These are phyloP conservation scores for Stenolophus ochropezus DNA, from an alignment of 2,888 invertebrate genomes.

Conservation along the genomic window DNA sequence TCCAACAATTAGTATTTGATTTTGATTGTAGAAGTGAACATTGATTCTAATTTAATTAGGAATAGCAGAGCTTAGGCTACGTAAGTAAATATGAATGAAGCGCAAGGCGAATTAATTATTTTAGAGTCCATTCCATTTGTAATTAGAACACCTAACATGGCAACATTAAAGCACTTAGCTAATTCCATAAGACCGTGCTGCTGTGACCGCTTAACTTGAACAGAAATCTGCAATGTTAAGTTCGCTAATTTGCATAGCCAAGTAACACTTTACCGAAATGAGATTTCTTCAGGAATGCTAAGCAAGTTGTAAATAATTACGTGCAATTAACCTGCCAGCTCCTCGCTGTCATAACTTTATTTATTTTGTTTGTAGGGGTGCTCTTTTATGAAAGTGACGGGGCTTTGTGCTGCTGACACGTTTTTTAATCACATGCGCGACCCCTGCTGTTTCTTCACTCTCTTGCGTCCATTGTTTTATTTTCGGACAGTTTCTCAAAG, in stretches of 20 bases:
- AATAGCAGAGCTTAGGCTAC: no score
- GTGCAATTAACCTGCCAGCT: background rate
- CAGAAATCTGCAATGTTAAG: slow-evolving; percentile 40
- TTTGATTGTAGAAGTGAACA: no score
- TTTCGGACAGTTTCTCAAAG: no score
- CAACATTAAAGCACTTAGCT: slow-evolving; percentile 2
- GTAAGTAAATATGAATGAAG: background rate
- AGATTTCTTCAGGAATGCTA: background rate
- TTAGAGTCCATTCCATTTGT: background rate
- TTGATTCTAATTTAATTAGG: no score
- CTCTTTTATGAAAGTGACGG: background rate
- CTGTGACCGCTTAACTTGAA: background rate
- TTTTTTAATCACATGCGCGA: background rate
- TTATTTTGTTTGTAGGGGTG: background rate
- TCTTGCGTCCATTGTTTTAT: background rate
- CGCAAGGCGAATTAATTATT: background rate
- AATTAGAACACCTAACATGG: background rate
- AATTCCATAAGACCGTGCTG: background rate
- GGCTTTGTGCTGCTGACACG: slow-evolving; percentile 16
- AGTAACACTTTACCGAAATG: slow-evolving; percentile 39
- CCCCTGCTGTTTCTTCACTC: background rate
- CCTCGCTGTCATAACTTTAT: background rate
- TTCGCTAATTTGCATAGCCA: slow-evolving; percentile 23
- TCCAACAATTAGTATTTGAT: no score
- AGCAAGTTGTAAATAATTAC: slow-evolving; percentile 4